These are phyloP conservation scores for Lymantria dispar DNA, from an alignment of 2,888 invertebrate genomes.

Conservation along the genomic window DNA sequence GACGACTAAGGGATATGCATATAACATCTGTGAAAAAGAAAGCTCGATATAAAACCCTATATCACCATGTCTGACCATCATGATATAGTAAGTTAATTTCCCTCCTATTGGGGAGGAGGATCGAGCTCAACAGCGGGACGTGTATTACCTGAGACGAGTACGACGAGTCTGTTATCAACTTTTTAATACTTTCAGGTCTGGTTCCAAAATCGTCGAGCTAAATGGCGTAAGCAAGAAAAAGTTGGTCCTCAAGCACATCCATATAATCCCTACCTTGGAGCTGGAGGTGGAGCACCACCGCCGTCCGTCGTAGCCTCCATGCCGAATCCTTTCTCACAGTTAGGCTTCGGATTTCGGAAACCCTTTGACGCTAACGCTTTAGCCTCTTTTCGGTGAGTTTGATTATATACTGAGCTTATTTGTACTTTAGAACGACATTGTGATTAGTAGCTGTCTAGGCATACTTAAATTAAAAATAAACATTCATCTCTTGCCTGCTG, in stretches of 20 bases:
- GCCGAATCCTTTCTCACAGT: slow-evolving; percentile 91
- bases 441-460: too few relatives aligned
- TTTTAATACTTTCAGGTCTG: slow-evolving; percentile 87
- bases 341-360: slow-evolving; percentile 89
- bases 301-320: slow-evolving; percentile 89
- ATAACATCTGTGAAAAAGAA: too few relatives aligned
- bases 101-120: too few relatives aligned
- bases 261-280: slow-evolving; percentile 91
- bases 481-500: too few relatives aligned
- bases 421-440: too few relatives aligned
- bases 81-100: too few relatives aligned
- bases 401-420: not conserved
- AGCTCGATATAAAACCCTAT: too few relatives aligned
- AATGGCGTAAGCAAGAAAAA: slow-evolving; percentile 96
- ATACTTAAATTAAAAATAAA: too few relatives aligned
- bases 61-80: too few relatives aligned
- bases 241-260: slow-evolving; percentile 95
- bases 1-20: too few relatives aligned
- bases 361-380: slow-evolving; percentile 86
- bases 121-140: too few relatives aligned
- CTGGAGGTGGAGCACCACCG: slow-evolving; percentile 82
- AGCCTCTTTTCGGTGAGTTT: slow-evolving; percentile 86
- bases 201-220: slow-evolving; percentile 96
- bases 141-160: too few relatives aligned
- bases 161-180: not conserved